Evolutionary conservation across 92 coral and sea anemone species (phyloP).

Genomic region (Muricea muricata): DNA sequence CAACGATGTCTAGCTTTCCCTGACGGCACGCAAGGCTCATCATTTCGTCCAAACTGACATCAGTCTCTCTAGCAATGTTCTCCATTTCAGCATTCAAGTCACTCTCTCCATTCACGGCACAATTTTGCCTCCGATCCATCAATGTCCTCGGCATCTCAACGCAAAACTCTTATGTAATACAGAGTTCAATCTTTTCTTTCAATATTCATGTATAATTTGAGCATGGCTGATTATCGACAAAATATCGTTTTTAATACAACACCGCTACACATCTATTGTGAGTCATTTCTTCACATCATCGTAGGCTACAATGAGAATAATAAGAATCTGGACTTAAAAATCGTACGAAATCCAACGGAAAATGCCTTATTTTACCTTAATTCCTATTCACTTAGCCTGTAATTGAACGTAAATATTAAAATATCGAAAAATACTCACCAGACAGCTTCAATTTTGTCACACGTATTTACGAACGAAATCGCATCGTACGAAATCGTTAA

Average conservation of each 20-base stretch:
- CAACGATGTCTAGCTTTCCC: slow-evolving; percentile 98
- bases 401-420: slow-evolving; percentile 26
- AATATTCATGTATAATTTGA: slow-evolving; percentile 11
- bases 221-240: slow-evolving; percentile 3
- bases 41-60: slow-evolving; percentile 99
- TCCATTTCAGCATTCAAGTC: slow-evolving; percentile 40
- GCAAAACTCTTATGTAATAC: background rate
- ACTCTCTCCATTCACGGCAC: slow-evolving; percentile 19
- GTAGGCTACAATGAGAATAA: background rate
- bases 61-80: slow-evolving; percentile 73
- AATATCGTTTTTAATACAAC: background rate
- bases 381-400: background rate
- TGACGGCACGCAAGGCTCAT: slow-evolving; percentile 99
- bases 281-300: slow-evolving; percentile 9
- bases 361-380: background rate
- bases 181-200: background rate
- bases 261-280: background rate
- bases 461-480: background rate
- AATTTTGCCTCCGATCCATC: slow-evolving; percentile 16
- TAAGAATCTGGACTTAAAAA: background rate
- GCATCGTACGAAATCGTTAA: background rate
- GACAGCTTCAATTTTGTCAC: background rate
- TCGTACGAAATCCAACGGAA: background rate
- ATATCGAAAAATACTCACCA: slow-evolving; percentile 16
- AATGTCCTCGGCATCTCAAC: background rate